These are phyloP conservation scores for Tetragonula carbonaria DNA, from an alignment of 2,888 invertebrate species.

Conservation along the genomic window DNA sequence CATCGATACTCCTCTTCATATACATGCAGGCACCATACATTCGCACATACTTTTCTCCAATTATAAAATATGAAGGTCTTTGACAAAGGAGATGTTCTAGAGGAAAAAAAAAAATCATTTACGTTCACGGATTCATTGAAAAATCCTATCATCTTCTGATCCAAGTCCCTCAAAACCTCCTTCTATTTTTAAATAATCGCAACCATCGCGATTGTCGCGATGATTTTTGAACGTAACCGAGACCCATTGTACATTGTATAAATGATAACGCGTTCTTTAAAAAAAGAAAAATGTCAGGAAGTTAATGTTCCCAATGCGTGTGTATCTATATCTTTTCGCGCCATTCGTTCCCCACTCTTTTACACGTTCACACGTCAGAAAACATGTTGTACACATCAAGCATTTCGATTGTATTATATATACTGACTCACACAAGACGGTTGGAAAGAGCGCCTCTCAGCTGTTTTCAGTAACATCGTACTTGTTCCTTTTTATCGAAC, in stretches of 20 bases:
- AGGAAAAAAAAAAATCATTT: conserved; percentile 60
- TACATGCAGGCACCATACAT: not conserved
- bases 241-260: conserved; percentile 82
- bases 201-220: conserved; percentile 73
- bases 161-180: not conserved
- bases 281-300: conserved; percentile 52
- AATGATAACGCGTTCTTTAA: conserved; percentile 75
- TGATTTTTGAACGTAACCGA: conserved; percentile 79
- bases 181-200: conserved; percentile 48
- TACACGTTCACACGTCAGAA: conserved; percentile 34
- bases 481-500: conserved; percentile 5
- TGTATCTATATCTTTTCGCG: conserved; percentile 70
- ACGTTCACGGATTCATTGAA: conserved; percentile 40
- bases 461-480: conserved; percentile 63
- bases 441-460: conserved; percentile 70
- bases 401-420: conserved; percentile 69
- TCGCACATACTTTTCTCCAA: conserved; percentile 34
- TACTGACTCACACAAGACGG: conserved; percentile 54
- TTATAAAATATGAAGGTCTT: conserved; percentile 76
- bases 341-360: conserved; percentile 38
- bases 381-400: conserved; percentile 42
- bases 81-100: conserved; percentile 70
- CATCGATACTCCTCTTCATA: not conserved
- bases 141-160: not conserved
- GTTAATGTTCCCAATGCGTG: conserved; percentile 62